Base-by-base conservation (phyloP, 2,797 vertebrate species). In the Phoebastria nigripes region DNA sequence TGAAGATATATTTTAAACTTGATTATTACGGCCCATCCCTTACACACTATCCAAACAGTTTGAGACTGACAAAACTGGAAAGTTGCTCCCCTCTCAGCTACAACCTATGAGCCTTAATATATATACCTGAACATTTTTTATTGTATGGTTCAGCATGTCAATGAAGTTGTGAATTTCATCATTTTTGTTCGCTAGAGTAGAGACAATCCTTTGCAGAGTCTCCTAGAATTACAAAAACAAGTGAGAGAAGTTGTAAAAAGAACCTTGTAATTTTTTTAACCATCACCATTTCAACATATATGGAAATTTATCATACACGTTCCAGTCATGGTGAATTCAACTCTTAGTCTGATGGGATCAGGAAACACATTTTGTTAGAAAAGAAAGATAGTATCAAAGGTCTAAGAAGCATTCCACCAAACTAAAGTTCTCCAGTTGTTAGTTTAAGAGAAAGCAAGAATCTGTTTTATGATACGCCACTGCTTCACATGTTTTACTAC, bases 101-200 rank as follows among this genome's bases (percentile, higher is more conserved):
- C 12, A 80, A 42, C 5, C 12, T 25, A 31, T 9, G 4, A 87
- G 12, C 11, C 13, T 62, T 74, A 78, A 49, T 11, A 83, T 39
- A 95, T 72, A 84, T 98, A 99, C 99, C 99, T 99, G 98, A 91
- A 99, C 97, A 88, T 98, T 98, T 74, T 97, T 97, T 90, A 99
- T 95, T 33, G 98, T 98, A 90, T 98, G 97, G 86, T 98, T 98
- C 55, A 99, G 95, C 22, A 98, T 98, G 71, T 99, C 99, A 96
- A 99, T 98, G 96, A 99, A 99, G 97, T 98, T 98, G 82, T 99
- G 98, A 55, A 99, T 99, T 97, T 99, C 99, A 94, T 99, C 98
- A 87, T 99, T 99, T 98, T 99, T 99, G 98, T 97, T 99, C 65
- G 99, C 98, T 87, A 99, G 97, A 12, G 99, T 99, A 97, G 98